phyloP scores from a whole-genome alignment of 2,888 invertebrate species.

The Spisula solida region DNA sequence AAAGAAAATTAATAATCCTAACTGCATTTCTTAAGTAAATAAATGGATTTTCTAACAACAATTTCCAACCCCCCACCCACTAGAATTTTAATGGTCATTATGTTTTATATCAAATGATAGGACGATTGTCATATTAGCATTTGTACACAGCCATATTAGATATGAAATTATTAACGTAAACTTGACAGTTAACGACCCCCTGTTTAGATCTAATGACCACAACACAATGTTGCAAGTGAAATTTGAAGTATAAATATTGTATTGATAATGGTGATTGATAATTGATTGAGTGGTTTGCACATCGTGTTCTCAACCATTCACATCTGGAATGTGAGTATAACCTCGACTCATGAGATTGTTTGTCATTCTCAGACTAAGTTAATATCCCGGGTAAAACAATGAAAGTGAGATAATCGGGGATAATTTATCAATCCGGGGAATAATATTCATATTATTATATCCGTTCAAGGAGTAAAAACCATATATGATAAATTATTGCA shows the following conservation, averaged over 20 bases:
- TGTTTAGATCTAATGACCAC: constrained; percentile 37
- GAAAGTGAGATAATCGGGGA: background rate
- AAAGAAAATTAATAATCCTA: constrained; percentile 23
- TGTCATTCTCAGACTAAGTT: background rate
- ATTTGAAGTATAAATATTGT: constrained; percentile 29
- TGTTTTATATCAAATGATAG: background rate
- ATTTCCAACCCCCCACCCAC: constrained; percentile 17
- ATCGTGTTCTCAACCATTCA: background rate
- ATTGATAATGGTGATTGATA: constrained; percentile 23
- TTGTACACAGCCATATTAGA: constrained; percentile 29
- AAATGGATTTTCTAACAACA: constrained; percentile 15
- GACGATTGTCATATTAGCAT: background rate
- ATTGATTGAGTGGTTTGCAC: background rate
- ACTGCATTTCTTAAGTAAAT: constrained; percentile 1
- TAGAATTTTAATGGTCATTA: constrained; percentile 1
- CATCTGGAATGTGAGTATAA: background rate
- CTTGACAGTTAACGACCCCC: constrained; percentile 32
- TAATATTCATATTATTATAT: background rate
- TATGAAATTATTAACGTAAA: constrained; percentile 17
- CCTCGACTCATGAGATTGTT: constrained; percentile 9
- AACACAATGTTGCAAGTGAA: constrained; percentile 41
- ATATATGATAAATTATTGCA: background rate
- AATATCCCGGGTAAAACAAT: background rate
- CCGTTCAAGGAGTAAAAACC: background rate
- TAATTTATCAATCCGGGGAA: background rate